phyloP scores from a whole-genome alignment of 1,140 invertebrate species.

The Marisa cornuarietis region DNA sequence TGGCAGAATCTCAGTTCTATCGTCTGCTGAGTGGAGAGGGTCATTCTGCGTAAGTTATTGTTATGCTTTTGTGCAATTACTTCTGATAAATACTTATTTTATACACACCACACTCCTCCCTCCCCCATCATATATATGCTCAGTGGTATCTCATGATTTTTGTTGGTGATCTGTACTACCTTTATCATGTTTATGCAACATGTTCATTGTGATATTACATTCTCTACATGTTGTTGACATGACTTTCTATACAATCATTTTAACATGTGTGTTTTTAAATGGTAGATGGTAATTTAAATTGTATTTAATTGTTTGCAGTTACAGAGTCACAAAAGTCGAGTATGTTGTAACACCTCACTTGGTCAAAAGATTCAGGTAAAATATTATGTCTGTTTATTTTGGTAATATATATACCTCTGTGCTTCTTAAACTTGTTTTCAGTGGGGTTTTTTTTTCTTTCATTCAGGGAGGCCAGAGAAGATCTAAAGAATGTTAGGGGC shows the following conservation, averaged over 20 bases:
- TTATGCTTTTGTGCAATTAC: not conserved
- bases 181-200: too few relatives aligned
- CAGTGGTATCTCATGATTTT: too few relatives aligned
- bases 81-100: not conserved
- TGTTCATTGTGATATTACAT: too few relatives aligned
- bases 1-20: conserved; percentile 61
- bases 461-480: conserved; percentile 44
- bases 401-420: not conserved
- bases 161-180: too few relatives aligned
- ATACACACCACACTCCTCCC: too few relatives aligned
- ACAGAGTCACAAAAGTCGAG: conserved; percentile 43
- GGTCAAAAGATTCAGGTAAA: conserved; percentile 49
- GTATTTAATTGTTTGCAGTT: conserved; percentile 33
- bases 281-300: not conserved
- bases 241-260: too few relatives aligned
- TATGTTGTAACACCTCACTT: conserved; percentile 52
- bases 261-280: not conserved
- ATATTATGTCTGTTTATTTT: not conserved
- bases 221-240: too few relatives aligned
- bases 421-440: too few relatives aligned
- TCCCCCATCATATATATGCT: too few relatives aligned
- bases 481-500: conserved; percentile 47
- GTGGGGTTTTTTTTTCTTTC: not conserved
- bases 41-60: not conserved
- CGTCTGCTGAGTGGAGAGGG: conserved; percentile 40